These are phyloP conservation scores for Rhinoraja longicauda DNA, from an alignment of 2,797 vertebrate species.

Conservation along the genomic window DNA sequence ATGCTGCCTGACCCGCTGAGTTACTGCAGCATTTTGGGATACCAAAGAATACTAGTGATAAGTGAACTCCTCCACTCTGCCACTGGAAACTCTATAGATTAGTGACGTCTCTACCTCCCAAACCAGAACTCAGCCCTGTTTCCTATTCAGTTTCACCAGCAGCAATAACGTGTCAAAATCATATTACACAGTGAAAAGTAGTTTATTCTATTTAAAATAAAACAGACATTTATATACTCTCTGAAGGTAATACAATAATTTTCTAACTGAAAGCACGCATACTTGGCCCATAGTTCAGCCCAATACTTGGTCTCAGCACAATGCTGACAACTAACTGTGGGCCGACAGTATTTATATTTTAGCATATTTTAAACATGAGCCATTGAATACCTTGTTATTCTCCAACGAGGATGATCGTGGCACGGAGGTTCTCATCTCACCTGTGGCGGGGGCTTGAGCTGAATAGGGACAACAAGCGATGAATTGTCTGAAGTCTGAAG, in stretches of 20 bases:
- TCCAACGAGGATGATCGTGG: no score
- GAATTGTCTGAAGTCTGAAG: background rate
- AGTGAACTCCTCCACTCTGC: background rate
- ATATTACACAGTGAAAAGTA: conserved; percentile 1
- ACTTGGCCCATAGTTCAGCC: no score
- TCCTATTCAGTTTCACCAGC: conserved; percentile 2
- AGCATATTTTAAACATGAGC: background rate
- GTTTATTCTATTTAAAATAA: conserved; percentile 1
- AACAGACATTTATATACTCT: conserved; percentile 24
- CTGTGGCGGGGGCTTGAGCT: background rate
- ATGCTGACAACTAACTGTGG: background rate
- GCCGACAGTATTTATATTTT: background rate
- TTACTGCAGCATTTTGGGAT: no score
- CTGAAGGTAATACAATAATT: background rate
- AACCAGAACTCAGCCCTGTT: background rate
- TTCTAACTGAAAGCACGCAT: background rate
- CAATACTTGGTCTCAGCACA: background rate
- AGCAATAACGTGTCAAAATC: background rate
- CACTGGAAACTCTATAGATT: conserved; percentile 5
- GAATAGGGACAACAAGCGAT: background rate
- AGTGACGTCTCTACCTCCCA: background rate
- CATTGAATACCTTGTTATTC: background rate
- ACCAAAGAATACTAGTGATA: background rate
- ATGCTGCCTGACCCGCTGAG: no score
- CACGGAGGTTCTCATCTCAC: background rate